Base-by-base conservation (phyloP, 2,888 invertebrate species). In the Auanema sp. region DNA sequence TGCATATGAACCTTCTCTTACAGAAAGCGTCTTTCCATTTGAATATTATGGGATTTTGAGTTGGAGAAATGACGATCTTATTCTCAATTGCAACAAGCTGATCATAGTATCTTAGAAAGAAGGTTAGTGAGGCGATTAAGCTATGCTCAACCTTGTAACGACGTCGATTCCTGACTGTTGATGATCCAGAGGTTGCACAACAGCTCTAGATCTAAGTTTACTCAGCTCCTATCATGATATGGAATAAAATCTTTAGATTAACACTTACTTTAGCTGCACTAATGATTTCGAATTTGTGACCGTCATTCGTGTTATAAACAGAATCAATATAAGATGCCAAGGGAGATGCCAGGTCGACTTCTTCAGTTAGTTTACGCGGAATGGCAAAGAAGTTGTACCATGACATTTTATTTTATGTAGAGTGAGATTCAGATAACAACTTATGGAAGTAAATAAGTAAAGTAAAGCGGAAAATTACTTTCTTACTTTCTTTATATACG, bases 21-120 rank as follows among this genome's bases (percentile, higher is more conserved):
- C 96, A 95, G 84, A 98, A 98, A 0, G 97, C 96, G 89, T 97
- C 96, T 86, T 95, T 95, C 97, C 98, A 98, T 85, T 97, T 98
- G 86, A 98, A 98, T 3, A 93, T 92, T 71, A 92, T 85, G 92
- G 92, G 75, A 65, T 86, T 85, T 83, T 85, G 86, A 60, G 97
- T 90, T 85, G 97, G 96, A 78, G 92, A 90, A 1, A 92, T 89
- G 1, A 97, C 93, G 73, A 98, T 90, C 87, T 98, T 98, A 61
- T 89, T 88, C 87, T 97, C 96, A 84, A 98, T 87, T 8, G 92
- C 90, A 75, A 89, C 90, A 65, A 98, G 87, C 85, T 98, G 96
- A 87, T 98, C 97, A 87, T 94, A 93, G 86, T 98, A 98, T 80
- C 97, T 96, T 85, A 44, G 87, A 65, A 44, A 25, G 18, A n/a